Base-by-base conservation (phyloP, 2,888 invertebrate genomes). In the Lypha dubia region DNA sequence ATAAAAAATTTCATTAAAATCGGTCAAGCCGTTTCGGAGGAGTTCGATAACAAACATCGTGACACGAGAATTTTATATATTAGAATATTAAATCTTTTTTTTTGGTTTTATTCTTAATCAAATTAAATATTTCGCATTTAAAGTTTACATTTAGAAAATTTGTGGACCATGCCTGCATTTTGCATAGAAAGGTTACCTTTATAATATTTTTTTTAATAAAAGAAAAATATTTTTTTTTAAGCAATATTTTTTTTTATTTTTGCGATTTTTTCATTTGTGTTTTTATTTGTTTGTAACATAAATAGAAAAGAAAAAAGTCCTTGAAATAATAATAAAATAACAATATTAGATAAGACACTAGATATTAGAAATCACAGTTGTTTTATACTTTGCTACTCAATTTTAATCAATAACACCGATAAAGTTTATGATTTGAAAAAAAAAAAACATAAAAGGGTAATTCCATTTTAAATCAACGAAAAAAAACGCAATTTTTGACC, bases 281-380 rank as follows among this genome's bases (percentile, higher is more conserved):
- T 63, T 65, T 41, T 13, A n/a, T 67, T 67, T 44, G 41, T 65
- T 35, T 46, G 17, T 24, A 44, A 44, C 7, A 65, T 7, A 44
- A 35, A 17, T 20, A 5, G 9, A 63, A 73, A 28, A 70, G 17
- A 22, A 35, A n/a, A 46, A 65, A 41, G 28, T 4, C 6, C 11
- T 8, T 38, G 1, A 22, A 28, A 22, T 20, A 32, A 35, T 3
- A 63, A 49, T 20, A 49, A 49, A 28, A 28, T n/a, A 49, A n/a
- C 41, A 75, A 49, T 15, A 22, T 62, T 20, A 38, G 38, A 38
- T 38, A 74, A 62, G 8, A 74, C 44, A 63, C 17, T 53, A 53
- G 44, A 75, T 53, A 56, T 46, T 56, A 56, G 13, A 56, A 65
- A 75, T 75, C 56, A 32, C 8, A 32, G 49, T 49, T 60, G 35